Evolutionary conservation across 1,140 invertebrate species (phyloP).

Genomic region (Scaptodrosophila lebanonensis): DNA sequence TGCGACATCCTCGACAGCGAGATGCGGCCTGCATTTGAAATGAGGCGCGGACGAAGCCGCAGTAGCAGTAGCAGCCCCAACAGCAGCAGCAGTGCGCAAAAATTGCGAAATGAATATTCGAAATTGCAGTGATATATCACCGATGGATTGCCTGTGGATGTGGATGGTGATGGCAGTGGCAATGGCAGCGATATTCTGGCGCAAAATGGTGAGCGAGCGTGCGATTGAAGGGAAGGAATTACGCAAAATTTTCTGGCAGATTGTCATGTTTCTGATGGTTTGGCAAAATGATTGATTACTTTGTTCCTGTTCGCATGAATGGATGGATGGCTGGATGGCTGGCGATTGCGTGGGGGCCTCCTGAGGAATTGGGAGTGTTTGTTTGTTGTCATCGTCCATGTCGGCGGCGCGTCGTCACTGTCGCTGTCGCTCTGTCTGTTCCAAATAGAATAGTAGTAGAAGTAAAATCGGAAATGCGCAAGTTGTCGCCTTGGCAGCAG

Average conservation of each 20-base stretch:
- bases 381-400: too few relatives aligned
- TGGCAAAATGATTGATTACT: constrained; percentile 67
- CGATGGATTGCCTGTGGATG: constrained; percentile 44
- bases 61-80: too few relatives aligned
- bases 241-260: constrained; percentile 62
- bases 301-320: constrained; percentile 52
- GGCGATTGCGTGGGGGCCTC: background rate
- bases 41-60: too few relatives aligned
- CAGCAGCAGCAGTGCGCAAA: constrained; percentile 27
- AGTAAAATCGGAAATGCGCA: constrained; percentile 44
- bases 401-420: too few relatives aligned
- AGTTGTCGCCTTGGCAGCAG: too few relatives aligned
- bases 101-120: constrained; percentile 58
- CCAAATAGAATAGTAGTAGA: too few relatives aligned
- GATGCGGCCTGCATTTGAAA: constrained; percentile 53
- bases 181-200: background rate
- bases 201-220: too few relatives aligned
- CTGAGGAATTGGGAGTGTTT: too few relatives aligned
- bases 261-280: constrained; percentile 70
- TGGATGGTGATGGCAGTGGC: constrained; percentile 13
- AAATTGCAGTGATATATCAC: constrained; percentile 71
- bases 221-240: too few relatives aligned
- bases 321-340: background rate
- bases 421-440: too few relatives aligned
- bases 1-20: constrained; percentile 1